phyloP scores from a whole-genome alignment of 2,113 vertebrate genomes.

The Sinocyclocheilus grahami region DNA sequence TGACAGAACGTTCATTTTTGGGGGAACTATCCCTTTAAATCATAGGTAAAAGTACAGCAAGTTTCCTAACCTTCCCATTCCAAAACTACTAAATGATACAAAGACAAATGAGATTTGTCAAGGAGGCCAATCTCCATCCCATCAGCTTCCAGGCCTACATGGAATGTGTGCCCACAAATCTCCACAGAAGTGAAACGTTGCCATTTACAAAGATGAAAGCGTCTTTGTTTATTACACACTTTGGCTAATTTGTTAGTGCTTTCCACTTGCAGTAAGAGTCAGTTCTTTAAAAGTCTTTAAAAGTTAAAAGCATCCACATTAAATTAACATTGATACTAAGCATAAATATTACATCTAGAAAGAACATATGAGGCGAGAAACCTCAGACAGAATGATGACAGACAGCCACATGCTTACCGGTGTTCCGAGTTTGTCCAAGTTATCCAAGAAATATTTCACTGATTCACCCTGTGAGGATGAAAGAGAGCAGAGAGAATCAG shows the following conservation, averaged over 20 bases:
- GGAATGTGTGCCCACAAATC: background rate
- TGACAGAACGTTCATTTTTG: background rate
- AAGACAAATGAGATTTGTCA: background rate
- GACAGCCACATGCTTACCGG: slow-evolving; percentile 79
- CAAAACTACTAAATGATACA: background rate
- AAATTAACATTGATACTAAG: background rate
- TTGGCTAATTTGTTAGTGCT: background rate
- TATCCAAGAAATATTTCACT: slow-evolving; percentile 98
- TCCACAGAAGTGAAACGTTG: background rate
- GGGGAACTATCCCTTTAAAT: background rate
- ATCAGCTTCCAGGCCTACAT: background rate
- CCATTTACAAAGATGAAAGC: background rate
- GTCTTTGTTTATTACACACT: background rate
- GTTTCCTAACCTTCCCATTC: background rate
- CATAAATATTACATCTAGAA: background rate
- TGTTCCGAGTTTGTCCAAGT: slow-evolving; percentile 94
- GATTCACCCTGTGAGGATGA: slow-evolving; percentile 86
- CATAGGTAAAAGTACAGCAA: background rate
- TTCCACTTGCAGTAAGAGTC: background rate
- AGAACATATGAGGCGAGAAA: background rate
- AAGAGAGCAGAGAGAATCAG: slow-evolving; percentile 23
- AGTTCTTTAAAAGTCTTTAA: too few species aligned
- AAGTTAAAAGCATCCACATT: too few species aligned
- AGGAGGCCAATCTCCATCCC: background rate
- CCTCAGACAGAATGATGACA: background rate